Base-by-base conservation (phyloP, 1,140 invertebrate species). In the Muscidifurax raptorellus region DNA sequence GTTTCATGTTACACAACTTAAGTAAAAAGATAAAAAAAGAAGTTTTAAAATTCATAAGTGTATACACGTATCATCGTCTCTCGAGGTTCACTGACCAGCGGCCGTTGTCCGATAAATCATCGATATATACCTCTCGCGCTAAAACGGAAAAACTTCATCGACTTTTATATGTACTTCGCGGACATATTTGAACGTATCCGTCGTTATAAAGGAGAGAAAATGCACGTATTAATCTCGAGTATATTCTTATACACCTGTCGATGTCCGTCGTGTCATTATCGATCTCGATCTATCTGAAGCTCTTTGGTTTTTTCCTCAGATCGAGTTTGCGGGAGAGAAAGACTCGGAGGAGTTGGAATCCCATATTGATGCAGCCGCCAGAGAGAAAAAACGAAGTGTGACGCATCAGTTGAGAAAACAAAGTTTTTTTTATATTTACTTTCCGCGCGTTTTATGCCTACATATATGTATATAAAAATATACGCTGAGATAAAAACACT, bases 81-180 rank as follows among this genome's bases (percentile, higher is more conserved):
- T 6, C 52, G 22, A 30, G 67, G 82, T 83, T 83, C 74, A 78
- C 3, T 83, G 82, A 78, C 82, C 82, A 78, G 13, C 18, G 75
- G 40, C 75, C 74, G 52, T 30, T n/a, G 40, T 28, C 59, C 66
- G 75, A 83, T 83, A 83, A 83, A 83, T 64, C 77, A 71, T 4
- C 82, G 71, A 74, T 28, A 12, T 25, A 2, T 25, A 2, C 1
- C 30, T 25, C 27, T 12, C 18, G 30, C 15, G 27, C 71, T 36
- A 74, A 36, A 30, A n/a, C 30, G 40, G 32, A 25, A 69, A 4
- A 32, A 6, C 7, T n/a, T 22, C 32, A n/a, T 18, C 10, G 47
- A 75, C 30, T 12, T 30, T 59, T 66, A 67, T 82, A 30, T 82
- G 30, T 40, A 47, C 47, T 64, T n/a, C 12, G 18, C 7, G 36